A percentile compares a stretch with the other conserved stretches of the same genome.
phyloP scores from a whole-genome alignment of 30 jellyfish, hydroid and myxozoan species.

The Mastigias papua region DNA sequence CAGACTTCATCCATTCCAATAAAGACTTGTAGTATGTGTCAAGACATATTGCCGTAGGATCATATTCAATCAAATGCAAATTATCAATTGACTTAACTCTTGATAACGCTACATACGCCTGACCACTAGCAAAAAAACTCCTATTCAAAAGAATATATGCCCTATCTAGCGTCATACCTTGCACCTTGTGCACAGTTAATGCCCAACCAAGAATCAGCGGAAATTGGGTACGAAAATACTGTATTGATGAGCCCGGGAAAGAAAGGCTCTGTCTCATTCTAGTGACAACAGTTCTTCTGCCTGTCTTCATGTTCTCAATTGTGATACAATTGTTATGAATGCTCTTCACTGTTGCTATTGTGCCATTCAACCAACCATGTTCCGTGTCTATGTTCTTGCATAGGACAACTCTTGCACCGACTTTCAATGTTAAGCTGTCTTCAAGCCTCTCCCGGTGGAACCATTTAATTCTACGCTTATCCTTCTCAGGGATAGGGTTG shows the following conservation, averaged over 20 bases:
- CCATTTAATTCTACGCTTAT: not conserved
- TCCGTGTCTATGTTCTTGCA: not conserved
- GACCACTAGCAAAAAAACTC: not conserved
- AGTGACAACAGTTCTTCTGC: not conserved
- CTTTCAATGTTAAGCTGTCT: not conserved
- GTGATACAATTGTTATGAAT: not conserved
- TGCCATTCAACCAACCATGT: too few species aligned
- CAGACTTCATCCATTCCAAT: too few species aligned
- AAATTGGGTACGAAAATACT: not conserved
- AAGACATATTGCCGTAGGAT: too few species aligned
- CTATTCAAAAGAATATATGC: not conserved
- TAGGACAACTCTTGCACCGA: not conserved
- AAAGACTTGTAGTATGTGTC: too few species aligned
- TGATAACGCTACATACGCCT: too few species aligned
- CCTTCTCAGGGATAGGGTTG: too few species aligned
- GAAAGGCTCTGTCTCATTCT: not conserved
- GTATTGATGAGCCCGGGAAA: not conserved
- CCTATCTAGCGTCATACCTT: too few species aligned
- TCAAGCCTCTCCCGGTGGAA: conserved; percentile 19
- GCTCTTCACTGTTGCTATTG: not conserved
- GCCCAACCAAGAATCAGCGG: too few species aligned
- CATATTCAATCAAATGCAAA: too few species aligned
- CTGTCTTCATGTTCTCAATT: not conserved
- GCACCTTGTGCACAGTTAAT: too few species aligned
- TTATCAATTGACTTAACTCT: too few species aligned